These are phyloP conservation scores for Panthera leo DNA, from an alignment of 2,113 vertebrate genomes.

Conservation along the genomic window DNA sequence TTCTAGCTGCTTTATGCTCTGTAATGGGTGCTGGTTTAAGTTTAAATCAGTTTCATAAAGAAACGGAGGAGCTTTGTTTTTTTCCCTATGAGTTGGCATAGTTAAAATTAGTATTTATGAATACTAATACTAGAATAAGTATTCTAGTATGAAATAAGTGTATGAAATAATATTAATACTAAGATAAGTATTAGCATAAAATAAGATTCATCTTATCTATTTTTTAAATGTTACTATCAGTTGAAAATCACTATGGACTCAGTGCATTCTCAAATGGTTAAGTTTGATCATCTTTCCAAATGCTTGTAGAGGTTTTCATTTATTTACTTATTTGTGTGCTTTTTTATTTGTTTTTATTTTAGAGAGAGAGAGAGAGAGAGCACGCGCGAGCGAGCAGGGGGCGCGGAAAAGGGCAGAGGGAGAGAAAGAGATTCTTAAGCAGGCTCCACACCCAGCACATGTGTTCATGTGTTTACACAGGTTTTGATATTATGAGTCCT, in stretches of 20 bases:
- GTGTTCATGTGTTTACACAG: neutral
- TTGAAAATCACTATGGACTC: neutral
- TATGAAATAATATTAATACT: neutral
- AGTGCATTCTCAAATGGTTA: neutral
- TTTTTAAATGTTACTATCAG: neutral
- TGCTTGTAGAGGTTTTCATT: neutral
- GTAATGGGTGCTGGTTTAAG: neutral
- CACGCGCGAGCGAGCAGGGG: too few species aligned
- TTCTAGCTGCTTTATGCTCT: neutral
- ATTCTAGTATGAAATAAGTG: neutral
- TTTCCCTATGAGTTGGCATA: neutral
- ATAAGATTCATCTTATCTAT: neutral
- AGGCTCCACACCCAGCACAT: too few species aligned
- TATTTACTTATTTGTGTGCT: too few species aligned
- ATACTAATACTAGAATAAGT: neutral
- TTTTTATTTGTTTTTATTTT: neutral
- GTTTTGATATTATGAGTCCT: neutral
- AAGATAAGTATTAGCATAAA: neutral
- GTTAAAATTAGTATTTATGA: neutral
- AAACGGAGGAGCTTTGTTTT: neutral
- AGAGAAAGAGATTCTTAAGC: too few species aligned
- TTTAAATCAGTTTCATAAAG: neutral
- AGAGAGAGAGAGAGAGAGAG: too few species aligned
- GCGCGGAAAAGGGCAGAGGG: too few species aligned
- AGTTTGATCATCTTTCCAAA: constrained; percentile 10